Evolutionary conservation across 2,888 invertebrate genomes (phyloP).

Genomic region (Dolomedes plantarius): DNA sequence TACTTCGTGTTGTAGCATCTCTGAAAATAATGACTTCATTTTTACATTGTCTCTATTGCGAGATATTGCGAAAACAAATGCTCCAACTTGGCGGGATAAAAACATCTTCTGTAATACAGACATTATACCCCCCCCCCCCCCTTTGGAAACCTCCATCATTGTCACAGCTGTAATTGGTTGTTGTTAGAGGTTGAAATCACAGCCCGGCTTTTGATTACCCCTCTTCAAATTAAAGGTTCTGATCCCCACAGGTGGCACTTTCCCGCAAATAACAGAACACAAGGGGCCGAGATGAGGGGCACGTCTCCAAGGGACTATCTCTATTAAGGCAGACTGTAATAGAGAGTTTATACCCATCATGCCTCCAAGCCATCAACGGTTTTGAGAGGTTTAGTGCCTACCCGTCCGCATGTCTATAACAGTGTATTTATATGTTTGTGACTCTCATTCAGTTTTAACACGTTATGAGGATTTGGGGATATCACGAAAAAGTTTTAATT

Average conservation of each 20-base stretch:
- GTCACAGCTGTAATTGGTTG: constrained; percentile 50
- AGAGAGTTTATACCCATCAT: no score
- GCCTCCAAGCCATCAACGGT: no score
- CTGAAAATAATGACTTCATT: no score
- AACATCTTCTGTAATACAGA: constrained; percentile 35
- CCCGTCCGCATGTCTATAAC: no score
- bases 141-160: constrained; percentile 29
- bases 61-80: not conserved
- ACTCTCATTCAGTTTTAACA: no score
- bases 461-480: no score
- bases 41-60: no score
- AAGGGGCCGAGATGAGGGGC: not conserved
- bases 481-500: no score
- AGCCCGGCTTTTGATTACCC: constrained; percentile 41
- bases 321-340: not conserved
- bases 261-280: constrained; percentile 35
- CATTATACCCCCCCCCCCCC: constrained; percentile 29
- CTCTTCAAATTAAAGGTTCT: constrained; percentile 41
- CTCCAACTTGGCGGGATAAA: not conserved
- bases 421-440: no score
- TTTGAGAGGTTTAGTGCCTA: no score
- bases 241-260: constrained; percentile 54
- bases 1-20: no score
- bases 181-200: constrained; percentile 38
- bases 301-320: not conserved